These are phyloP conservation scores for Planococcus citri DNA, from an alignment of 1,140 invertebrate genomes.

Conservation along the genomic window DNA sequence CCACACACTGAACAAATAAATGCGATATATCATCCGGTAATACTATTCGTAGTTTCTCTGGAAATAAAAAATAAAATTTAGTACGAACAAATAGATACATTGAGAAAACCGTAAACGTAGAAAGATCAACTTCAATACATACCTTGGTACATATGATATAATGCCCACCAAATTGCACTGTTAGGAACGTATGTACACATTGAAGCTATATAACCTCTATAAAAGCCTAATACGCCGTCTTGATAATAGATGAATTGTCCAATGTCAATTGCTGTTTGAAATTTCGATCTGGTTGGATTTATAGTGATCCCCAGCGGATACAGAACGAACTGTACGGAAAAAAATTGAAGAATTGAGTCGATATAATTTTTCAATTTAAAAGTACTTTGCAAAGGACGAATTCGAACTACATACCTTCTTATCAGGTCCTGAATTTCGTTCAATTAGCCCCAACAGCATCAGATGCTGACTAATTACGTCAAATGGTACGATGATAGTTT, in stretches of 20 bases:
- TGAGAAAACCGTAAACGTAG: too few relatives aligned
- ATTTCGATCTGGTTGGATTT: constrained; percentile 43
- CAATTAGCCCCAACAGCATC: constrained; percentile 73
- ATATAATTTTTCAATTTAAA: not conserved
- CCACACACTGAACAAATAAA: constrained; percentile 72
- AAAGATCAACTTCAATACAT: too few relatives aligned
- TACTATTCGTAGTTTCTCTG: constrained; percentile 62
- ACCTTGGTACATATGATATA: constrained; percentile 93
- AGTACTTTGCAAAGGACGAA: not conserved
- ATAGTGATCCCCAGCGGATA: constrained; percentile 54
- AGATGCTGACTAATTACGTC: constrained; percentile 93
- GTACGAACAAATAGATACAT: not conserved
- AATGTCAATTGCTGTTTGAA: constrained; percentile 55
- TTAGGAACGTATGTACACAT: constrained; percentile 87
- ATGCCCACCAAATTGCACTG: constrained; percentile 91
- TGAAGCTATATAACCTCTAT: constrained; percentile 84
- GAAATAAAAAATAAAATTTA: constrained; percentile 29
- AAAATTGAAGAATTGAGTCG: constrained; percentile 13
- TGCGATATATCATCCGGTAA: constrained; percentile 66
- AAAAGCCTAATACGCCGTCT: constrained; percentile 80
- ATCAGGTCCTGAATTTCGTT: constrained; percentile 30
- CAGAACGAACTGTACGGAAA: constrained; percentile 40
- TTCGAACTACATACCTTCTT: constrained; percentile 23
- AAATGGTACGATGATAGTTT: constrained; percentile 92
- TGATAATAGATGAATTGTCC: constrained; percentile 56